phyloP scores from a whole-genome alignment of 1,140 invertebrate species.

The Acromyrmex heyeri region DNA sequence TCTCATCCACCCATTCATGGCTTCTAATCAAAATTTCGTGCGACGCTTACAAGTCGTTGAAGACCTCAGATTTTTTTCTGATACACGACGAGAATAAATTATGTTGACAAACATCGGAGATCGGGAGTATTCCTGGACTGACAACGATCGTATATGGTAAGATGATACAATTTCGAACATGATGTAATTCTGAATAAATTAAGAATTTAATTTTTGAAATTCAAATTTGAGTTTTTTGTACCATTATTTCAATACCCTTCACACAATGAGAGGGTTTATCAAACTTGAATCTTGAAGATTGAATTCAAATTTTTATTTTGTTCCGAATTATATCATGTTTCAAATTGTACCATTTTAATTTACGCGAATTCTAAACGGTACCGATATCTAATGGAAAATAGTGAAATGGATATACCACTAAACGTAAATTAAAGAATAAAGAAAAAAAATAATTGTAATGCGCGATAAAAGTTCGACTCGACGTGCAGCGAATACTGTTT shows the following conservation, averaged over 20 bases:
- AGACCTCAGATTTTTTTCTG: neutral
- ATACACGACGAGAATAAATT: conserved; percentile 17
- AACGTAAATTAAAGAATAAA: neutral
- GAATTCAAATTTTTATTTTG: too few relatives aligned
- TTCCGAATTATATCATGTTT: too few relatives aligned
- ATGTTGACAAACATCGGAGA: conserved; percentile 10
- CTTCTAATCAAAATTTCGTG: neutral
- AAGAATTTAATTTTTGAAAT: too few relatives aligned
- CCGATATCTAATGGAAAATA: neutral
- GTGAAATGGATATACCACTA: neutral
- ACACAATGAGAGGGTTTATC: too few relatives aligned
- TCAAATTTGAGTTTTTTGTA: too few relatives aligned
- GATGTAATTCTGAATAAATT: too few relatives aligned
- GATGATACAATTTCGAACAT: too few relatives aligned
- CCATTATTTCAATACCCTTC: too few relatives aligned
- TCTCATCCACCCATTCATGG: neutral
- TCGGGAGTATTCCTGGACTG: neutral
- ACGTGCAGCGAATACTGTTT: conserved; percentile 37
- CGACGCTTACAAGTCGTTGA: neutral
- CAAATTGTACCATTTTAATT: too few relatives aligned
- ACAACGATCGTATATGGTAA: neutral
- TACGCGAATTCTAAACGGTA: neutral
- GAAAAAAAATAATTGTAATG: conserved; percentile 12
- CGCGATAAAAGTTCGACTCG: conserved; percentile 32
- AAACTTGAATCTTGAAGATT: too few relatives aligned